Base-by-base conservation (phyloP, 2,888 invertebrate genomes). In the Eilema caniola region DNA sequence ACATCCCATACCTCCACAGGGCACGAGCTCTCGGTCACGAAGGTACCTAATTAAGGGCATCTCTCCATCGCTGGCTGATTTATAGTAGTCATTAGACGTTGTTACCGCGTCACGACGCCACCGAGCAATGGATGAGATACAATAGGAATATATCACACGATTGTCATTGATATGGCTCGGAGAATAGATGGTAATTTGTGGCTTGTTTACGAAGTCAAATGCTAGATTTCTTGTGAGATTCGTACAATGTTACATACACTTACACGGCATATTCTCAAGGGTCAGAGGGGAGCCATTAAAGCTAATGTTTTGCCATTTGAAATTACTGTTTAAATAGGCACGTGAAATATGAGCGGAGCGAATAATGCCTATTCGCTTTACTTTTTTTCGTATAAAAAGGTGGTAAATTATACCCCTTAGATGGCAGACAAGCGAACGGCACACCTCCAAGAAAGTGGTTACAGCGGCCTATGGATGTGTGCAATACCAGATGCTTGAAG, bases 21-120 rank as follows among this genome's bases (percentile, higher is more conserved):
- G 66, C 80, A 81, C 72, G 82, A 79, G 76, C 82, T 82, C 83
- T 85, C 81, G 80, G 84, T 85, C 88, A 85, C 85, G 84, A 86
- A 83, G 84, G 84, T 82, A 81, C 82, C 85, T 88, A 90, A 90
- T 90, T 89, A 89, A 88, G 86, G 87, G 83, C 88, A 89, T 88
- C 88, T 82, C 83, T 85, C 79, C 86, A 89, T 89, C 87, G 86
- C 81, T 65, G 69, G 81, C 82, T 87, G 87, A 88, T 86, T 90
- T 86, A 89, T 83, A 82, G 80, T 78, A 80, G 78, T 83, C 85
- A 85, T 88, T 88, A 86, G 82, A 82, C 73, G 83, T 83, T 75
- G 78, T 80, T 82, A 72, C 68, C 60, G 31, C 71, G 81, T 77
- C 81, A 83, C 76, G 77, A 80, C 75, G 77, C 66, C 70, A 78